phyloP scores from a whole-genome alignment of 1,140 invertebrate species.

The Triops cancriformis region DNA sequence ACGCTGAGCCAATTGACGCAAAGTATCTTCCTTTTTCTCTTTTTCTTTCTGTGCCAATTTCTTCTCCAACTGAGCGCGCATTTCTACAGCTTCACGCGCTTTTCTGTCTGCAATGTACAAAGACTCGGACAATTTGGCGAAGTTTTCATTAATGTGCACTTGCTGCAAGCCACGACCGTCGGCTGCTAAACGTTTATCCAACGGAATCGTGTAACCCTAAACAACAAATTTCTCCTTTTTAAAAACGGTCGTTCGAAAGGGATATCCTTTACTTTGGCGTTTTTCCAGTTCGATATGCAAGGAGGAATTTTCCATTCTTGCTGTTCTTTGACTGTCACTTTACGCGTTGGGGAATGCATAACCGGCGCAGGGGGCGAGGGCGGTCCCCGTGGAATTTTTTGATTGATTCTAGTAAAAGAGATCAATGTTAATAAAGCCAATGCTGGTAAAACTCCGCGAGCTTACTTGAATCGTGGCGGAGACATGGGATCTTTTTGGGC shows the following conservation, averaged over 20 bases:
- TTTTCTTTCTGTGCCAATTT: conserved; percentile 97
- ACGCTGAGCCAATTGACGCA: conserved; percentile 85
- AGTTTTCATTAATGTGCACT: conserved; percentile 98
- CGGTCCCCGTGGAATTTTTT: conserved; percentile 92
- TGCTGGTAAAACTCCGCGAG: conserved; percentile 15
- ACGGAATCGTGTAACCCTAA: conserved; percentile 90
- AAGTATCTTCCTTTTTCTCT: conserved; percentile 93
- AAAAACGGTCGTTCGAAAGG: conserved; percentile 23
- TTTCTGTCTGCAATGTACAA: conserved; percentile 97
- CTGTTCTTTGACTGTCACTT: conserved; percentile 94
- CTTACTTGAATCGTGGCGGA: conserved; percentile 85
- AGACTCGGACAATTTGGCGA: conserved; percentile 94
- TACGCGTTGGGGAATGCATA: conserved; percentile 93
- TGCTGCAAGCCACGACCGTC: conserved; percentile 95
- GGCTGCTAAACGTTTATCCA: conserved; percentile 95
- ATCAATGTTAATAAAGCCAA: not conserved
- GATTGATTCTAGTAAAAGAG: conserved; percentile 54
- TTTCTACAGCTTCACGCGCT: conserved; percentile 92
- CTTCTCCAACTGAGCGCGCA: conserved; percentile 89
- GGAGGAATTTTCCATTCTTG: conserved; percentile 99
- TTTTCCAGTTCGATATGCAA: conserved; percentile 99
- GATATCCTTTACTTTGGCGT: conserved; percentile 91
- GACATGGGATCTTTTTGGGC: conserved; percentile 96
- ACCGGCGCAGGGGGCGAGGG: conserved; percentile 96
- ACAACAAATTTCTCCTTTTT: conserved; percentile 23